These are phyloP conservation scores for Baronia brevicornis DNA, from an alignment of 2,888 invertebrate genomes.

Conservation along the genomic window DNA sequence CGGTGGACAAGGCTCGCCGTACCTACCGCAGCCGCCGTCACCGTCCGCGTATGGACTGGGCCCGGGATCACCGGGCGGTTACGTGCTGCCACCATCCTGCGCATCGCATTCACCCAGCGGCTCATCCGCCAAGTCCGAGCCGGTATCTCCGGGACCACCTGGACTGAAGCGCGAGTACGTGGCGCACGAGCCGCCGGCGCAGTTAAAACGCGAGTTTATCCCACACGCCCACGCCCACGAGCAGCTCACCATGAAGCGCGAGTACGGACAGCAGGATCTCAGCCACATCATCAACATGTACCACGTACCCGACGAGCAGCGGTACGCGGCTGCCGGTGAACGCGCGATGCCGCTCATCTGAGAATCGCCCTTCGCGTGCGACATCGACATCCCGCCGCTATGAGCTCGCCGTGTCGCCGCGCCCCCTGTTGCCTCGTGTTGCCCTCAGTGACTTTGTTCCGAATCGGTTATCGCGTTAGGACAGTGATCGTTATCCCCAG, in stretches of 20 bases:
- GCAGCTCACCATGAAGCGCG: slow-evolving; percentile 79
- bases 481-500: slow-evolving; percentile 63
- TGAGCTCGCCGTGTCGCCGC: slow-evolving; percentile 46
- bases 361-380: slow-evolving; percentile 79
- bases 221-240: slow-evolving; percentile 65
- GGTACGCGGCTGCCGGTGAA: slow-evolving; percentile 76
- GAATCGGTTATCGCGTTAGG: slow-evolving; percentile 46
- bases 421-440: slow-evolving; percentile 19
- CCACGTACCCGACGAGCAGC: slow-evolving; percentile 79
- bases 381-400: slow-evolving; percentile 78
- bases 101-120: slow-evolving; percentile 89
- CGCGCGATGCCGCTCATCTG: slow-evolving; percentile 79
- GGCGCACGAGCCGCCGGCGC: slow-evolving; percentile 65
- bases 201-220: slow-evolving; percentile 73
- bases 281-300: slow-evolving; percentile 81
- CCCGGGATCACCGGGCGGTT: slow-evolving; percentile 78
- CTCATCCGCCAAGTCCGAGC: slow-evolving; percentile 92
- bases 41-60: slow-evolving; percentile 80
- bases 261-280: slow-evolving; percentile 79
- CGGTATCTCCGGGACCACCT: slow-evolving; percentile 86
- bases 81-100: slow-evolving; percentile 80
- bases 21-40: slow-evolving; percentile 82
- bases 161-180: slow-evolving; percentile 72
- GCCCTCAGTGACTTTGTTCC: slow-evolving; percentile 55
- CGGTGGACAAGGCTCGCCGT: slow-evolving; percentile 83